phyloP scores from a whole-genome alignment of 2,113 vertebrate species.

The Saguinus imperator region DNA sequence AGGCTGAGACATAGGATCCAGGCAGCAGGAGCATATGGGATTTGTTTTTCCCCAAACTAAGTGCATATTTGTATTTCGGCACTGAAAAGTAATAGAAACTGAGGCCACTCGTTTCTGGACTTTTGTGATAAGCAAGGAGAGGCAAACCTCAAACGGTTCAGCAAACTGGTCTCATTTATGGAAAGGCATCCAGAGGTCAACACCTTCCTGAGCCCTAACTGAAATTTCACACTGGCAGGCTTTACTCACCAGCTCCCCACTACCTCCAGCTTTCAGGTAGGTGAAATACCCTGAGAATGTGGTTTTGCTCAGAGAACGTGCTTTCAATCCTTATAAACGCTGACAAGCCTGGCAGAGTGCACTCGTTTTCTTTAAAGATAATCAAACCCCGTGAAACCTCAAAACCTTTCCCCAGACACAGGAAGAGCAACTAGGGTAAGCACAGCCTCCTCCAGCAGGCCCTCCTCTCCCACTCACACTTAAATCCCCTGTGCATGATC shows the following conservation, averaged over 20 bases:
- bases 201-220: slow-evolving; percentile 32
- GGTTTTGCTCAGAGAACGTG: slow-evolving; percentile 51
- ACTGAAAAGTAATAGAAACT: slow-evolving; percentile 10
- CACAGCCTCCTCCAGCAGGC: neutral
- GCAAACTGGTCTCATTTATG: neutral
- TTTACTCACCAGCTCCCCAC: slow-evolving; percentile 3
- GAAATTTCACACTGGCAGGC: slow-evolving; percentile 40
- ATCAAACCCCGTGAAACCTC: slow-evolving; percentile 75
- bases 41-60: neutral
- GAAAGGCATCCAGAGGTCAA: slow-evolving; percentile 59
- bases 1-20: neutral
- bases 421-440: slow-evolving; percentile 76
- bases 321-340: slow-evolving; percentile 63
- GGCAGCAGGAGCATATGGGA: neutral
- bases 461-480: slow-evolving; percentile 45
- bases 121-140: slow-evolving; percentile 48
- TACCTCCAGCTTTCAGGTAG: slow-evolving; percentile 55
- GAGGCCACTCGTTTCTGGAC: slow-evolving; percentile 36
- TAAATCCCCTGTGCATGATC: neutral
- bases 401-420: slow-evolving; percentile 79
- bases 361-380: slow-evolving; percentile 73
- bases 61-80: neutral
- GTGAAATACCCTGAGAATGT: slow-evolving; percentile 64
- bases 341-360: slow-evolving; percentile 53
- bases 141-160: slow-evolving; percentile 49